Conservation (phyloP, 2,113 vertebrate genomes). For the Ochotona princeps region DNA sequence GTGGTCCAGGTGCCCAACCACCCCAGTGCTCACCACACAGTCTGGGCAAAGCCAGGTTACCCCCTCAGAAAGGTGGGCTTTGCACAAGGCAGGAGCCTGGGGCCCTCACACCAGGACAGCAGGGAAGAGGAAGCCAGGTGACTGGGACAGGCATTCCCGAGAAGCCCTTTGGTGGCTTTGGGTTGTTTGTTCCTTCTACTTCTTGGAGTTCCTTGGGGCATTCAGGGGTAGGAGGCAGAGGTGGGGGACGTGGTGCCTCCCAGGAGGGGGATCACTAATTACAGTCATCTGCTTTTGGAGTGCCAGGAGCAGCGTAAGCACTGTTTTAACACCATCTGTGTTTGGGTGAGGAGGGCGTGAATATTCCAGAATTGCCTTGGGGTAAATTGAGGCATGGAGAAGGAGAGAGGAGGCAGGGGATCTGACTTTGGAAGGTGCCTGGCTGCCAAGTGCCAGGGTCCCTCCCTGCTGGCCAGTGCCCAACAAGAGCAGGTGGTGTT, state of each 20-base stretch:
- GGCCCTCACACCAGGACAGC: neutral
- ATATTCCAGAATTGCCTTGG: neutral
- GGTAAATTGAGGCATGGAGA: neutral
- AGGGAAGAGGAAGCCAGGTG: neutral
- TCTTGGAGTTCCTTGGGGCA: neutral
- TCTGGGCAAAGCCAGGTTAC: neutral
- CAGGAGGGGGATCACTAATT: neutral
- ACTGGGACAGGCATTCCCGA: rapidly evolving
- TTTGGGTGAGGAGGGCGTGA: too few relatives aligned
- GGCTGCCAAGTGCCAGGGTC: neutral
- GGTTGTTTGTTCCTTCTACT: neutral
- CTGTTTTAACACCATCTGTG: neutral
- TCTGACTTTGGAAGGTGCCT: neutral
- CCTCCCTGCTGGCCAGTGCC: neutral
- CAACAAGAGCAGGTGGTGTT: neutral
- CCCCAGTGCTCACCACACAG: rapidly evolving
- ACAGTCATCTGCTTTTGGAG: rapidly evolving
- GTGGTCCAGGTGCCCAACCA: neutral
- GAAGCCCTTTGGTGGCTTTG: rapidly evolving
- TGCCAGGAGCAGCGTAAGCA: rapidly evolving
- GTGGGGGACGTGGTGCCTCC: neutral
- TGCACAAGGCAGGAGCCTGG: neutral
- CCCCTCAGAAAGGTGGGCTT: neutral
- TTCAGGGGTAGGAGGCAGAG: too few relatives aligned
- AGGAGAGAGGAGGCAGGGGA: neutral